Conservation (phyloP, 2,888 invertebrate species). For the Drosophila diplacantha region DNA sequence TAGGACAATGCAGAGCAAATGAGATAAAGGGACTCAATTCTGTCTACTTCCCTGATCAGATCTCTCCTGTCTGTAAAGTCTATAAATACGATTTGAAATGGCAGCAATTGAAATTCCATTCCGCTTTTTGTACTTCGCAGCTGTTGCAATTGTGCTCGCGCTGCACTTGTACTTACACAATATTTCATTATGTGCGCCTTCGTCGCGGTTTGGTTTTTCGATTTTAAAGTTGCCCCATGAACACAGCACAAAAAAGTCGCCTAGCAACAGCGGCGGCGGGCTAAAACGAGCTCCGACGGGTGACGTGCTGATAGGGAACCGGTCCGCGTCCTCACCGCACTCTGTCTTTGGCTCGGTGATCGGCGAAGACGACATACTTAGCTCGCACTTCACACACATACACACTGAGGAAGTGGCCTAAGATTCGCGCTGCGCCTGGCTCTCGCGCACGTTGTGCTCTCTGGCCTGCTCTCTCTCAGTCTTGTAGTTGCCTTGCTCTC, state of each 20-base stretch:
- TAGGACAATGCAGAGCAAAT: too few species aligned
- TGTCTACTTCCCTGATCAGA: background rate
- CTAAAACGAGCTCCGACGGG: constrained; percentile 21
- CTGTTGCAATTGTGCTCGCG: constrained; percentile 38
- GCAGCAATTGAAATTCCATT: constrained; percentile 34
- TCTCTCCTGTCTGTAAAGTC: constrained; percentile 12
- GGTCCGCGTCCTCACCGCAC: constrained; percentile 34
- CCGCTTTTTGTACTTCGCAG: constrained; percentile 17
- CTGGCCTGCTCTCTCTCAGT: constrained; percentile 2
- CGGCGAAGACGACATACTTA: constrained; percentile 40
- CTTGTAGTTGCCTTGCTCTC: background rate
- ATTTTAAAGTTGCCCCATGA: constrained; percentile 32
- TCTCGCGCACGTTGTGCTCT: constrained; percentile 4
- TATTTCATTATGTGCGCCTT: constrained; percentile 15
- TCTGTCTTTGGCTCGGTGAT: constrained; percentile 21
- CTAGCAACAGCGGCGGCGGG: constrained; percentile 28
- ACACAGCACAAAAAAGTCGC: constrained; percentile 7
- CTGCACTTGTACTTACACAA: constrained; percentile 39
- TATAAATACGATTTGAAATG: constrained; percentile 42
- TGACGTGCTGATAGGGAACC: constrained; percentile 46
- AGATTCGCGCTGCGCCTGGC: constrained; percentile 23
- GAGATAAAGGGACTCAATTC: background rate
- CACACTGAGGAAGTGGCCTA: background rate
- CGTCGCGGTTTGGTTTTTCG: constrained; percentile 20
- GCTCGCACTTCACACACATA: constrained; percentile 5